Percentiles rank a stretch among this genome's conserved stretches.
These are phyloP conservation scores for Polypedilum vanderplanki DNA, from an alignment of 1,140 invertebrate genomes.

Conservation along the genomic window DNA sequence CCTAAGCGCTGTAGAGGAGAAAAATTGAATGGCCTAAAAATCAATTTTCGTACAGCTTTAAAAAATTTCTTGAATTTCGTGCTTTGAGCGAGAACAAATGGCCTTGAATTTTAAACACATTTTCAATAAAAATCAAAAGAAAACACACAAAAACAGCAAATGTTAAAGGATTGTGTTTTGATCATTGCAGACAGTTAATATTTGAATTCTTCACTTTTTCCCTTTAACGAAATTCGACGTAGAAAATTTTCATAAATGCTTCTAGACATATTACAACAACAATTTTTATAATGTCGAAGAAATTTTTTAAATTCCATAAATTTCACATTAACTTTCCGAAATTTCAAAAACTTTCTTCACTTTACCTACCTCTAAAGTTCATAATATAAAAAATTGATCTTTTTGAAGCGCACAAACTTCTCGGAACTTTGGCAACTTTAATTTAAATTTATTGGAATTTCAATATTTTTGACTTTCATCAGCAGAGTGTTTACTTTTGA, in stretches of 20 bases:
- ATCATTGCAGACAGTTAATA: background rate
- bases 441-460: conserved; percentile 20
- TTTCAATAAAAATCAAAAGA: background rate
- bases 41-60: conserved; percentile 3
- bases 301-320: conserved; percentile 15
- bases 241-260: too few species aligned
- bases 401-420: background rate
- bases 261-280: background rate
- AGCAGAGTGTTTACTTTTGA: conserved; percentile 18
- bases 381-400: background rate
- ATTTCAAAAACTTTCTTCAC: background rate
- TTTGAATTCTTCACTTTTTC: too few species aligned
- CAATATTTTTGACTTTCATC: conserved; percentile 16
- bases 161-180: conserved; percentile 10
- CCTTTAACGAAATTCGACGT: too few species aligned
- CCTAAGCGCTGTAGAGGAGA: background rate
- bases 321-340: conserved; percentile 7
- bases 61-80: conserved; percentile 19
- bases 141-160: background rate
- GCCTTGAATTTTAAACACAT: conserved; percentile 15
- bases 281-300: background rate
- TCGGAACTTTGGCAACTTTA: conserved; percentile 10
- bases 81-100: background rate
- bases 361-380: background rate
- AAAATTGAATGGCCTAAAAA: conserved; percentile 7